A percentile compares a stretch with the other conserved stretches of the same genome.
Evolutionary conservation across 2,113 vertebrate genomes (phyloP).

Genomic region (Camelus bactrianus): DNA sequence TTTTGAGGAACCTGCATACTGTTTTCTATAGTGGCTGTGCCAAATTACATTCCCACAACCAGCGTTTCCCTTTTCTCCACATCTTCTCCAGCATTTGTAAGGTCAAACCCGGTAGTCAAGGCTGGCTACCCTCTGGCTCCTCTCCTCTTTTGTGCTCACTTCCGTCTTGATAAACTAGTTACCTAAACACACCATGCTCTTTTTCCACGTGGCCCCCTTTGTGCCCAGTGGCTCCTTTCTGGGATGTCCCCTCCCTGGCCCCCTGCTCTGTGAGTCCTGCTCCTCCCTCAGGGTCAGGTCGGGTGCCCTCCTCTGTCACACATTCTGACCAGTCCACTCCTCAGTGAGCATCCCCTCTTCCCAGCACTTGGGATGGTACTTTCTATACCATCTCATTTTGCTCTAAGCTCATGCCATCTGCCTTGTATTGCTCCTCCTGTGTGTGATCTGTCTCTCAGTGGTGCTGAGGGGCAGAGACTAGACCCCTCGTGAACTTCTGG

Average conservation of each 20-base stretch:
- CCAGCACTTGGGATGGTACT: fast-evolving
- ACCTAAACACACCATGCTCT: fast-evolving
- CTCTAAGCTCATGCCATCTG: background rate
- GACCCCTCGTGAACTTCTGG: background rate
- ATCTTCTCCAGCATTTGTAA: background rate
- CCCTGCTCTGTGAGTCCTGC: background rate
- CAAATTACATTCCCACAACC: background rate
- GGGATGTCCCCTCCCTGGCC: background rate
- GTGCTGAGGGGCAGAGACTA: background rate
- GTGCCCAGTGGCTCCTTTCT: background rate
- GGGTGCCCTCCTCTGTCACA: fast-evolving
- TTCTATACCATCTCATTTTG: background rate
- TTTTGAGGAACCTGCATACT: background rate
- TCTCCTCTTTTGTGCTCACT: background rate
- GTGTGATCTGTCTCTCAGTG: background rate
- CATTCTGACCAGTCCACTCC: background rate
- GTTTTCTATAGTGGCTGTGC: background rate
- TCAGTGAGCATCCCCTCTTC: background rate
- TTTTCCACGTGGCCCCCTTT: background rate
- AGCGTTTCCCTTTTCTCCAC: background rate
- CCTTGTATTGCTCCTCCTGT: background rate
- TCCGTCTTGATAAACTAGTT: background rate
- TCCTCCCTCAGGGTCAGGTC: fast-evolving
- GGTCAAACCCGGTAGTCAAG: background rate
- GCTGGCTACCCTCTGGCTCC: background rate